Evolutionary conservation across 2,888 invertebrate species (phyloP), one percentile per base, ranked within the genome.

Genomic region (Chrysotoxum bicinctum): DNA sequence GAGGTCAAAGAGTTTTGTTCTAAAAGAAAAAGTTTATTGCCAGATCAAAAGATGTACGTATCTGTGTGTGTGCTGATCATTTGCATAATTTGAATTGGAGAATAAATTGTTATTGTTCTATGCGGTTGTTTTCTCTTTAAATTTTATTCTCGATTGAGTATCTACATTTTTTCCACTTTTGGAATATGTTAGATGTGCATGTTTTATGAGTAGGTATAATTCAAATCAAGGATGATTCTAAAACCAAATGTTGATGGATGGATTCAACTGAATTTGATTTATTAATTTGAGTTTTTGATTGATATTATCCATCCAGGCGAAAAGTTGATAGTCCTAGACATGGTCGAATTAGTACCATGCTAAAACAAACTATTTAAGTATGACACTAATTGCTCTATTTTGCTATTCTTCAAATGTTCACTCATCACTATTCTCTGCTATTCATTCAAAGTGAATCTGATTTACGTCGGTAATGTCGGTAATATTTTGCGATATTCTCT

Each of bases 31-130:
- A 60, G 37, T 60, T 60, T 60, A 60, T 70, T 62, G 21, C 10
- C 35, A 37, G 50, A 79, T 66, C 37, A 48, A 14, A 10, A 40
- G 30, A 68, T 62, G 19, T 45, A 54, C 40, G 16, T 23, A 2
- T 7, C 0, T 40, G 14, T 48, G 21, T 48, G 48, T 21, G 48
- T 26, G 32, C 16, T 45, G 21, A 45, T 30, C 52, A 56, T 80
- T 80, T 75, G 54, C 74, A 80, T 80, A 75, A 69, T 75, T 80
- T 56, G 45, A 80, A 75, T 69, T 69, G 69, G 40, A 62, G 43
- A 74, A 75, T 80, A 75, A 69, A 74, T 74, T 62, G 73, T 73
- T 68, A 58, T 52, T 68, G 66, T 30, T 48, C 8, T 26, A 84
- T 87, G 48, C 2, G 43, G 14, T 58, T 52, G 43, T 56, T 68